A percentile compares a stretch with the other conserved stretches of the same genome.
These are phyloP conservation scores for Lithobates pipiens DNA, from an alignment of 2,797 vertebrate genomes.

Conservation along the genomic window DNA sequence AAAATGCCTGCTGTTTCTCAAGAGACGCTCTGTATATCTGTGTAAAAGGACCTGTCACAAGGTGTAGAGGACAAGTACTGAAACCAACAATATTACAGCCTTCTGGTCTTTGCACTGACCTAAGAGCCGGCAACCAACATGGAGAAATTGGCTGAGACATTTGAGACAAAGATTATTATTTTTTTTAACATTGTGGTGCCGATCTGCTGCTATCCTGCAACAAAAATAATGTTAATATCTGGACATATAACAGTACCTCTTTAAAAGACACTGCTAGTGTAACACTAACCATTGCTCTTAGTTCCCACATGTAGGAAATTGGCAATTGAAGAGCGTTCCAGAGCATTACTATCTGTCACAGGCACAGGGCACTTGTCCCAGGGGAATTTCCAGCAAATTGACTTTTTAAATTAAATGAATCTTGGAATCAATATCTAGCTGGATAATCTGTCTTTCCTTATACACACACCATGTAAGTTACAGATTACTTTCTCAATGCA, in stretches of 20 bases:
- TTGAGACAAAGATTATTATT: too few relatives aligned
- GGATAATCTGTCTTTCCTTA: slow-evolving; percentile 61
- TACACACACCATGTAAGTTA: slow-evolving; percentile 50
- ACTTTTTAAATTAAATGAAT: slow-evolving; percentile 62
- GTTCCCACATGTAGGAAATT: slow-evolving; percentile 42
- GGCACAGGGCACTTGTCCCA: slow-evolving; percentile 38
- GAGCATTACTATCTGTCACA: slow-evolving; percentile 54
- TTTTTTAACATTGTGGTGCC: neutral
- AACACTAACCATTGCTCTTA: slow-evolving; percentile 18
- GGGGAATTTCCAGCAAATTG: slow-evolving; percentile 55
- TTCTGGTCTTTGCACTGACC: too few relatives aligned
- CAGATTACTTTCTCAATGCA: slow-evolving; percentile 49
- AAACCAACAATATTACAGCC: too few relatives aligned
- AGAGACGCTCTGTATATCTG: too few relatives aligned
- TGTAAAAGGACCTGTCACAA: too few relatives aligned
- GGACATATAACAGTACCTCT: neutral
- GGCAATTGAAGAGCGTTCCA: slow-evolving; percentile 42
- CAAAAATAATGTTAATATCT: neutral
- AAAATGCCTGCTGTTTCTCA: too few relatives aligned
- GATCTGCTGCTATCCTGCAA: neutral
- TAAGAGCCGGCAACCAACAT: too few relatives aligned
- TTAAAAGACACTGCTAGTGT: neutral
- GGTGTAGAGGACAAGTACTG: too few relatives aligned
- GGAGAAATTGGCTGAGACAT: too few relatives aligned
- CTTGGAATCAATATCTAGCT: slow-evolving; percentile 57